These are phyloP conservation scores for Microctonus hyperodae DNA, from an alignment of 2,888 invertebrate genomes.

Conservation along the genomic window DNA sequence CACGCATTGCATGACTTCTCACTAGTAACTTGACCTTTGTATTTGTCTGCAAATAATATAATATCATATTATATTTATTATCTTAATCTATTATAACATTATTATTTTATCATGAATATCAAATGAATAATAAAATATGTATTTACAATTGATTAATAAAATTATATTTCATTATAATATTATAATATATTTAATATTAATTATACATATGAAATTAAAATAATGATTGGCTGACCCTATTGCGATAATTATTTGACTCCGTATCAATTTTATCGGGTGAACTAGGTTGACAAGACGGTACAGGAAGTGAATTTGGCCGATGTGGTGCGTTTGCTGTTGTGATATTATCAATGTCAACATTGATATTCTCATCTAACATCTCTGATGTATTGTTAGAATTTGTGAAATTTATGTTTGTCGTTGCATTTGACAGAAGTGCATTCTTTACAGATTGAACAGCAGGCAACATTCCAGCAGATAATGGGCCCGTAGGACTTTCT, in stretches of 20 bases:
- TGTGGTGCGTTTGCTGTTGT: constrained; percentile 41
- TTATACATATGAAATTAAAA: background rate
- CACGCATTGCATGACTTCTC: constrained; percentile 89
- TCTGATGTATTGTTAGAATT: constrained; percentile 51
- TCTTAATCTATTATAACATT: too few relatives aligned
- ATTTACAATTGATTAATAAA: background rate
- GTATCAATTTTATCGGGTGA: constrained; percentile 52
- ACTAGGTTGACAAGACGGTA: constrained; percentile 37
- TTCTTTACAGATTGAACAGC: constrained; percentile 57
- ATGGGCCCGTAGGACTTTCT: constrained; percentile 52
- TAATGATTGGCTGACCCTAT: constrained; percentile 49
- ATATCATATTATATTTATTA: background rate
- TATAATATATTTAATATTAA: constrained; percentile 9
- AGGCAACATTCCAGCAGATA: constrained; percentile 57
- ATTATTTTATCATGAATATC: too few relatives aligned
- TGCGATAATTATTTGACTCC: constrained; percentile 58
- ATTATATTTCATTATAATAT: too few relatives aligned
- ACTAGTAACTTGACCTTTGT: constrained; percentile 85
- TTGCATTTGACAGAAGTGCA: constrained; percentile 51
- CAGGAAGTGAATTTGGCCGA: constrained; percentile 39
- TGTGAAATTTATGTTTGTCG: constrained; percentile 46
- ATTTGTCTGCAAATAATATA: constrained; percentile 65
- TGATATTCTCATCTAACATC: constrained; percentile 60
- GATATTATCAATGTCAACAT: constrained; percentile 42
- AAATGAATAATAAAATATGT: constrained; percentile 11